A percentile compares a stretch with the other conserved stretches of the same genome.
These are phyloP conservation scores for Incurvaria masculella DNA, from an alignment of 2,888 invertebrate species.

Conservation along the genomic window DNA sequence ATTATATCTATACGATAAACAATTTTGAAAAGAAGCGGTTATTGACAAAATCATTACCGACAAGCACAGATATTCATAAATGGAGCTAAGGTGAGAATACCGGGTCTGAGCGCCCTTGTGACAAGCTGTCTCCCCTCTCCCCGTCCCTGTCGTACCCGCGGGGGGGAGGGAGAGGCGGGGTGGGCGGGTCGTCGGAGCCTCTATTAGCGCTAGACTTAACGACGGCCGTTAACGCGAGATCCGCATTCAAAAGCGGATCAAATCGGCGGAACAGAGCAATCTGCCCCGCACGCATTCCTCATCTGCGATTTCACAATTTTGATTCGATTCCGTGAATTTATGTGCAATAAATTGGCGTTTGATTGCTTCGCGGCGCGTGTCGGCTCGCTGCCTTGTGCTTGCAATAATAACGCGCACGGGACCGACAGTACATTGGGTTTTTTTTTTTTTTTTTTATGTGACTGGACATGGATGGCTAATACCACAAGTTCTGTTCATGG, in stretches of 20 bases:
- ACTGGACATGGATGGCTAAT: too few species aligned
- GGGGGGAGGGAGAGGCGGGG: background rate
- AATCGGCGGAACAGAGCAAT: background rate
- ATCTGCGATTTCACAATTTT: background rate
- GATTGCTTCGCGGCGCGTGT: background rate
- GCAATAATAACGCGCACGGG: too few species aligned
- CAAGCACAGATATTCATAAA: too few species aligned
- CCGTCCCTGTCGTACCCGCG: background rate
- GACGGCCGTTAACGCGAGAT: background rate
- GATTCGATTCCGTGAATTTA: background rate
- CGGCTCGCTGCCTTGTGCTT: too few species aligned
- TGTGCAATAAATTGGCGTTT: background rate
- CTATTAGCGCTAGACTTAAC: background rate
- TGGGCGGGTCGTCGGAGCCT: background rate
- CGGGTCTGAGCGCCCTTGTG: too few species aligned
- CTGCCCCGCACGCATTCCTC: background rate
- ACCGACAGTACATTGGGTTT: too few species aligned
- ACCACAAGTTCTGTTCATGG: too few species aligned
- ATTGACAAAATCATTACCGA: too few species aligned
- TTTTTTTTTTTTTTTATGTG: too few species aligned
- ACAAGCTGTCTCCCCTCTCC: background rate
- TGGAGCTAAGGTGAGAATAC: too few species aligned
- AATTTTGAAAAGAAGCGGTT: too few species aligned
- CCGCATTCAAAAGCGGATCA: background rate
- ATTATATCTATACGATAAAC: too few species aligned